Percentiles rank a stretch among this genome's conserved stretches.
These are phyloP conservation scores for Mesopsocus fuscifrons DNA, from an alignment of 2,888 invertebrate genomes.

Conservation along the genomic window DNA sequence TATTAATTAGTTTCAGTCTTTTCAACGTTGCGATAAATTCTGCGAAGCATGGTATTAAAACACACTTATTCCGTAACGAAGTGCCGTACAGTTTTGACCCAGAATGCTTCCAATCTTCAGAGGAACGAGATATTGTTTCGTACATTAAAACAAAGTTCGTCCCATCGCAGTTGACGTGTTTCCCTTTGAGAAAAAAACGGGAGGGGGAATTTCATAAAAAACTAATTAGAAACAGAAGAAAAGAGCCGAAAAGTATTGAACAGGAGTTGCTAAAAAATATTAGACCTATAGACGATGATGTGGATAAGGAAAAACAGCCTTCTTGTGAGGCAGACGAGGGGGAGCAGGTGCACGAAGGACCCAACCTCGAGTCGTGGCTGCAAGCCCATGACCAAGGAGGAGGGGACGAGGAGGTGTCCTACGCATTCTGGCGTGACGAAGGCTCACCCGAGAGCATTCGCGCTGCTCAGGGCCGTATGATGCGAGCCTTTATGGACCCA, in stretches of 20 bases:
- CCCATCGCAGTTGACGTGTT: conserved; percentile 1
- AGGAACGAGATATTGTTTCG: conserved; percentile 1
- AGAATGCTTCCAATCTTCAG: conserved; percentile 1
- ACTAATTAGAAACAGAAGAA: neutral
- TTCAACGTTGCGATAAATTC: too few relatives aligned
- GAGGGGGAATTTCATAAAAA: neutral
- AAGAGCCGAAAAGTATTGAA: neutral
- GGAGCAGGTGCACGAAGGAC: neutral
- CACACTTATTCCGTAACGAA: too few relatives aligned
- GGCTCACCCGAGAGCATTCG: conserved; percentile 36
- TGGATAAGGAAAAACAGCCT: neutral
- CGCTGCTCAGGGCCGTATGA: conserved; percentile 36
- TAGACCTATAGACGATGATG: conserved; percentile 2
- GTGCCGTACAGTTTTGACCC: conserved; percentile 4
- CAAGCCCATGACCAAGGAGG: neutral
- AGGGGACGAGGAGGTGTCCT: conserved; percentile 15
- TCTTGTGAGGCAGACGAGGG: neutral
- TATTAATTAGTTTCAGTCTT: too few relatives aligned
- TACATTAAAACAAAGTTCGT: conserved; percentile 5
- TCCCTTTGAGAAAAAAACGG: neutral
- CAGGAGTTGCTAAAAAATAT: neutral
- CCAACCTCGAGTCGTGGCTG: neutral
- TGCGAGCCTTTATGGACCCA: conserved; percentile 58
- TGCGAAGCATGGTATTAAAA: too few relatives aligned
- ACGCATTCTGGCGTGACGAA: conserved; percentile 39